phyloP scores from a whole-genome alignment of 1,140 invertebrate genomes.

The Drosophila ironensis region DNA sequence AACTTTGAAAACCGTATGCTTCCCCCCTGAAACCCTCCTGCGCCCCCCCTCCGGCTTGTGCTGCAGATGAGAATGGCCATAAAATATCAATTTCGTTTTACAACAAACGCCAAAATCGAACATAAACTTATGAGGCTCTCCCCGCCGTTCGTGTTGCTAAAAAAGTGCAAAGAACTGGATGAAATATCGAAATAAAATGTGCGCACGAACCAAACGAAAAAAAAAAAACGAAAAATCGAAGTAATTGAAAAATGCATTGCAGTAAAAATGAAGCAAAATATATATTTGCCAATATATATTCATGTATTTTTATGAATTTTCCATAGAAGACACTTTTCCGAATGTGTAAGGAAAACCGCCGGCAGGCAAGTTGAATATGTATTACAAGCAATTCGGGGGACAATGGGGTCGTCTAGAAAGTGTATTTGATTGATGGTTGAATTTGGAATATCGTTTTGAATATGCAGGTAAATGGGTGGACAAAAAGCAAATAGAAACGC shows the following conservation, averaged over 20 bases:
- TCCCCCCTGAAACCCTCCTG: slow-evolving; percentile 2
- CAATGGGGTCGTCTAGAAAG: neutral
- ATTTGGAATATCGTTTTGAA: neutral
- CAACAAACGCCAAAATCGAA: slow-evolving; percentile 78
- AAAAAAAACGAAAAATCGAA: slow-evolving; percentile 9
- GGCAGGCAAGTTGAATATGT: slow-evolving; percentile 20
- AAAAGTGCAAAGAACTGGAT: slow-evolving; percentile 28
- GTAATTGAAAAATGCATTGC: slow-evolving; percentile 71
- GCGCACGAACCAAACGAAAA: neutral
- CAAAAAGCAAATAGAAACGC: too few species aligned
- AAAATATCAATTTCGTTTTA: slow-evolving; percentile 80
- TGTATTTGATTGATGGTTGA: neutral
- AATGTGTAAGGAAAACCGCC: slow-evolving; percentile 7
- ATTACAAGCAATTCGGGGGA: slow-evolving; percentile 18
- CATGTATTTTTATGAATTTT: slow-evolving; percentile 41
- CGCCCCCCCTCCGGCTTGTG: neutral
- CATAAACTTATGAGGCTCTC: slow-evolving; percentile 68
- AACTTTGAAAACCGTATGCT: slow-evolving; percentile 76
- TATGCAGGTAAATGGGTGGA: too few species aligned
- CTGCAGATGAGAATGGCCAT: slow-evolving; percentile 73
- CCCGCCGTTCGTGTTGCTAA: neutral
- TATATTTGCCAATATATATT: slow-evolving; percentile 34
- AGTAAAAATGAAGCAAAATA: slow-evolving; percentile 60
- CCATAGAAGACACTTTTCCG: slow-evolving; percentile 17
- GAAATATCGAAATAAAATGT: slow-evolving; percentile 68